Evolutionary conservation across 2,888 invertebrate genomes (phyloP).

Genomic region (Agelastica alni): DNA sequence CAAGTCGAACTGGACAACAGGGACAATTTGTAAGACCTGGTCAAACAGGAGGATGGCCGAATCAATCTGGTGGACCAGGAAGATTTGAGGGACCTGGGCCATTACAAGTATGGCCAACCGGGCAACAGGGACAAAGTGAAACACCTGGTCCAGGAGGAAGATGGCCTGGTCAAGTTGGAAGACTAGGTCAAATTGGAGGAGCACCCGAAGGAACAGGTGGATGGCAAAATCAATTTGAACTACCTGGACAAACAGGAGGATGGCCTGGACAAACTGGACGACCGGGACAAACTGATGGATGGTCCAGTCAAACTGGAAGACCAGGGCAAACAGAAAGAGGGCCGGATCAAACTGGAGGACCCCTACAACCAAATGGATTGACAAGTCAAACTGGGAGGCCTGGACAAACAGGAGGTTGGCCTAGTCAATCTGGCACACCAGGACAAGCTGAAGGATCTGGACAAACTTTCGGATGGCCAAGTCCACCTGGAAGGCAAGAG

Average conservation of each 20-base stretch:
- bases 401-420: constrained; percentile 20
- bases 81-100: constrained; percentile 19
- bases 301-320: constrained; percentile 9
- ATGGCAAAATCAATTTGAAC: constrained; percentile 6
- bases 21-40: constrained; percentile 28
- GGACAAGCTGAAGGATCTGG: constrained; percentile 22
- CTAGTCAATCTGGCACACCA: constrained; percentile 20
- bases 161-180: constrained; percentile 23
- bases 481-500: constrained; percentile 11
- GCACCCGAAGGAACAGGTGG: no score
- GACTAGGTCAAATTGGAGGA: constrained; percentile 20
- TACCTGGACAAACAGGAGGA: constrained; percentile 1
- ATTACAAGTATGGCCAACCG: background rate
- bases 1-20: constrained; percentile 18
- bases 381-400: constrained; percentile 25
- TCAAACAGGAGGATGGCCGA: constrained; percentile 27
- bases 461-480: constrained; percentile 21
- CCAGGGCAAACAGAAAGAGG: constrained; percentile 8
- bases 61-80: constrained; percentile 32
- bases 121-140: constrained; percentile 20
- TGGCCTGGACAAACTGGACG: constrained; percentile 17
- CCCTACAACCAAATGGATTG: no score
- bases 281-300: constrained; percentile 20
- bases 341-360: constrained; percentile 10
- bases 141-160: constrained; percentile 27